phyloP scores from a whole-genome alignment of 1,140 invertebrate genomes.

The Sarcophaga peregrina region DNA sequence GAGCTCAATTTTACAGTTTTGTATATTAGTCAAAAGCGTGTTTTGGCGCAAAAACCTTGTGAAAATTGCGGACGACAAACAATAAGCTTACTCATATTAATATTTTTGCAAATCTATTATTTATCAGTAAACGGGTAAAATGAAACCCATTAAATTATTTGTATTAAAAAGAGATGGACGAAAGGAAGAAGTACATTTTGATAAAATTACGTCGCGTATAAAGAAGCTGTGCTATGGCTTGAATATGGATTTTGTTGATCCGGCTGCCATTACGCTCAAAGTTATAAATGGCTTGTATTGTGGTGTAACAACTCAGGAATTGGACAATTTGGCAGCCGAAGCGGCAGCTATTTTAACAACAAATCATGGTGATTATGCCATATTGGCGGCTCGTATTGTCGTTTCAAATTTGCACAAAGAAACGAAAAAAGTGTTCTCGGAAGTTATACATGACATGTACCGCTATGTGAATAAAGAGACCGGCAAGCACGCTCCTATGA shows the following conservation, averaged over 20 bases:
- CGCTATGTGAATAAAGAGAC: slow-evolving; percentile 81
- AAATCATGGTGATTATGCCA: slow-evolving; percentile 96
- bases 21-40: no score
- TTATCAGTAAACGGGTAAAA: neutral
- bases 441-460: slow-evolving; percentile 91
- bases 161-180: slow-evolving; percentile 76
- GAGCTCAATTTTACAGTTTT: no score
- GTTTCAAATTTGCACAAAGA: slow-evolving; percentile 98
- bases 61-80: no score
- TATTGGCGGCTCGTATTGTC: slow-evolving; percentile 94
- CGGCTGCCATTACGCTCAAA: slow-evolving; percentile 86
- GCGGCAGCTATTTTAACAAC: slow-evolving; percentile 96
- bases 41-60: no score
- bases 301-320: slow-evolving; percentile 94
- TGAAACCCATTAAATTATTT: slow-evolving; percentile 1
- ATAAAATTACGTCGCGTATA: slow-evolving; percentile 97
- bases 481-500: slow-evolving; percentile 79
- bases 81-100: no score
- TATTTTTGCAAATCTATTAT: no score
- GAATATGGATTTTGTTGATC: slow-evolving; percentile 96
- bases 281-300: slow-evolving; percentile 94
- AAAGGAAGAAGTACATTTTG: slow-evolving; percentile 92
- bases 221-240: slow-evolving; percentile 95
- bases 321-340: slow-evolving; percentile 98
- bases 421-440: slow-evolving; percentile 90